Evolutionary conservation across 2,113 vertebrate genomes (phyloP).

Genomic region (Apteryx owenii): DNA sequence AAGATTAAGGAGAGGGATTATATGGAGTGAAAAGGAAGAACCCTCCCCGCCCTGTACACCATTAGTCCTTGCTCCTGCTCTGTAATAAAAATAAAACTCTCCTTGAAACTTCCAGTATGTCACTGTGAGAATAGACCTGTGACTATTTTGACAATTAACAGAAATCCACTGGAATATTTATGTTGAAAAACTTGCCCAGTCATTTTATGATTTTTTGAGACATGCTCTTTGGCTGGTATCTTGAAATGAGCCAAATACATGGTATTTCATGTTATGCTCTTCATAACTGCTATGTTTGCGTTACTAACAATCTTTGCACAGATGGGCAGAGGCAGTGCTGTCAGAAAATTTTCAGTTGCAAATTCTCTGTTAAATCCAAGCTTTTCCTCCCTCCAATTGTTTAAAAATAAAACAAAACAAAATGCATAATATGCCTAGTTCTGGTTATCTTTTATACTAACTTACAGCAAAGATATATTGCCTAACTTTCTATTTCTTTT

Average conservation of each 20-base stretch:
- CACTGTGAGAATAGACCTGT: not conserved
- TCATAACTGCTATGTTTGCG: slow-evolving; percentile 33
- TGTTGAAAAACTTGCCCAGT: slow-evolving; percentile 25
- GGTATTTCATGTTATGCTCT: slow-evolving; percentile 45
- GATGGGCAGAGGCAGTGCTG: slow-evolving; percentile 66
- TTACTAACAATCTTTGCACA: slow-evolving; percentile 65
- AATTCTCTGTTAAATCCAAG: slow-evolving; percentile 50
- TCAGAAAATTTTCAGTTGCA: slow-evolving; percentile 64
- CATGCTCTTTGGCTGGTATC: not conserved
- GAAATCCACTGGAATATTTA: not conserved
- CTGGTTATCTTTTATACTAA: not conserved
- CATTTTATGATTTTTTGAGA: slow-evolving; percentile 28
- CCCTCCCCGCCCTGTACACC: fast-evolving
- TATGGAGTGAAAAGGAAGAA: not conserved
- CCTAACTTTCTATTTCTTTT: not conserved
- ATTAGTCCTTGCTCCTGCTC: not conserved
- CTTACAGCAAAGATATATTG: not conserved
- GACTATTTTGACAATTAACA: not conserved
- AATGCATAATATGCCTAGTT: slow-evolving; percentile 5
- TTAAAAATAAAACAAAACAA: slow-evolving; percentile 68
- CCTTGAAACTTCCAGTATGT: not conserved
- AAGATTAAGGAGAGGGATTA: not conserved
- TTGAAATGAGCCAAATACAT: slow-evolving; percentile 15
- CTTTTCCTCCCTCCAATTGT: slow-evolving; percentile 57
- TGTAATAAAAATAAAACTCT: not conserved